Percentiles rank a stretch among this genome's conserved stretches.
Conservation (phyloP, 2,797 vertebrate species). For the Loriculus beryllinus region DNA sequence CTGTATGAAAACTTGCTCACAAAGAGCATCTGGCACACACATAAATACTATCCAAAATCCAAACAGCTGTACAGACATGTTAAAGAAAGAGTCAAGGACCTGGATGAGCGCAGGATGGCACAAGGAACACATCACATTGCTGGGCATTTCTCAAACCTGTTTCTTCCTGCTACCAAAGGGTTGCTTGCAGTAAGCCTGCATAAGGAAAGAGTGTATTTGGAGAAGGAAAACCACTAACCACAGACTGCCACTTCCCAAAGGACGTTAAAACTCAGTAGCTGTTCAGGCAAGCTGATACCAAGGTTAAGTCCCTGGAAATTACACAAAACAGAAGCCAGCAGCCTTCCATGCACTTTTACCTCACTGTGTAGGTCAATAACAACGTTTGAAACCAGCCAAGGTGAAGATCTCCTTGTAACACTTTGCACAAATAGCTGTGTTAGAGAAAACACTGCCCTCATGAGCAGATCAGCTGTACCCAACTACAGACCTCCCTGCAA, state of each 20-base stretch:
- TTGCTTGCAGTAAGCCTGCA: background rate
- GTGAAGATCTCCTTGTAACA: background rate
- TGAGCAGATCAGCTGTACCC: background rate
- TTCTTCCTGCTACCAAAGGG: background rate
- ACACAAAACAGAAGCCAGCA: background rate
- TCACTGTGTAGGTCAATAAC: accelerated
- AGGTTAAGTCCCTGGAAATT: background rate
- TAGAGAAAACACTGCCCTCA: background rate
- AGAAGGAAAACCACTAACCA: slow-evolving; percentile 38
- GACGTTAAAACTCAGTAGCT: accelerated
- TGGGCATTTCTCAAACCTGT: background rate
- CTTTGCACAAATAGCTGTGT: background rate
- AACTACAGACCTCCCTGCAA: background rate
- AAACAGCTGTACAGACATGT: background rate
- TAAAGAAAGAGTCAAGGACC: background rate
- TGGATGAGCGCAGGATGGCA: background rate
- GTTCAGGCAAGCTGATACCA: background rate
- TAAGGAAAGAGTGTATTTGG: background rate
- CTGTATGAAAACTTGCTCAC: background rate
- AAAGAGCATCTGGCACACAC: background rate
- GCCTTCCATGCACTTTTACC: background rate
- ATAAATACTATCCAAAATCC: background rate
- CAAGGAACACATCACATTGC: background rate
- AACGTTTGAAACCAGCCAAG: background rate
- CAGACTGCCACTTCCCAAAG: background rate